Percentiles rank a stretch among this genome's conserved stretches.
These are phyloP conservation scores for Microctenopoma steveboyesi DNA, from an alignment of 2,797 vertebrate species.

Conservation along the genomic window DNA sequence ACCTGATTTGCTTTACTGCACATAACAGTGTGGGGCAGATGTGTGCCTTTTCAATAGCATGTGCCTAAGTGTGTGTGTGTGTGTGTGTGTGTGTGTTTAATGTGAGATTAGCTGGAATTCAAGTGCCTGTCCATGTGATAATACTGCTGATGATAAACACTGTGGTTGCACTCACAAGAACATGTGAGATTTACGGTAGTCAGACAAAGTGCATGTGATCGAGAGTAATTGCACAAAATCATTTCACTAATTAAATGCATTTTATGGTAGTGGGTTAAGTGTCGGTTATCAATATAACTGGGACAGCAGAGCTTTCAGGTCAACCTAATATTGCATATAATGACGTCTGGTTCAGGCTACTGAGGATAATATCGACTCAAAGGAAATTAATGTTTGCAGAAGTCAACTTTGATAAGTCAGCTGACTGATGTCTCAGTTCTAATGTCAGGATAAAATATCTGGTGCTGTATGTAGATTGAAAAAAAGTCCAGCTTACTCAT, in stretches of 20 bases:
- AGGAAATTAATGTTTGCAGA: conserved; percentile 1
- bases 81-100: background rate
- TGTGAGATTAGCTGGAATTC: background rate
- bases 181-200: conserved; percentile 12
- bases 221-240: background rate
- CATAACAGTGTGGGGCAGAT: conserved; percentile 42
- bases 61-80: conserved; percentile 1
- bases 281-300: background rate
- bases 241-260: conserved; percentile 17
- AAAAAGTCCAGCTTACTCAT: background rate
- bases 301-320: background rate
- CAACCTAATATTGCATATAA: background rate
- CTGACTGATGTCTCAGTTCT: background rate
- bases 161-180: background rate
- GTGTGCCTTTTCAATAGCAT: conserved; percentile 50
- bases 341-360: background rate
- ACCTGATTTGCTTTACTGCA: conserved; percentile 37
- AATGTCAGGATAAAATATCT: background rate
- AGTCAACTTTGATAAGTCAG: background rate
- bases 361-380: background rate
- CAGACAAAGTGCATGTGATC: conserved; percentile 19
- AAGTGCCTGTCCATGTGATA: background rate
- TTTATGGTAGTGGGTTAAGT: background rate
- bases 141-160: conserved; percentile 5
- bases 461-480: background rate